These are phyloP conservation scores for Pavo muticus DNA, from an alignment of 2,113 vertebrate species.

Conservation along the genomic window DNA sequence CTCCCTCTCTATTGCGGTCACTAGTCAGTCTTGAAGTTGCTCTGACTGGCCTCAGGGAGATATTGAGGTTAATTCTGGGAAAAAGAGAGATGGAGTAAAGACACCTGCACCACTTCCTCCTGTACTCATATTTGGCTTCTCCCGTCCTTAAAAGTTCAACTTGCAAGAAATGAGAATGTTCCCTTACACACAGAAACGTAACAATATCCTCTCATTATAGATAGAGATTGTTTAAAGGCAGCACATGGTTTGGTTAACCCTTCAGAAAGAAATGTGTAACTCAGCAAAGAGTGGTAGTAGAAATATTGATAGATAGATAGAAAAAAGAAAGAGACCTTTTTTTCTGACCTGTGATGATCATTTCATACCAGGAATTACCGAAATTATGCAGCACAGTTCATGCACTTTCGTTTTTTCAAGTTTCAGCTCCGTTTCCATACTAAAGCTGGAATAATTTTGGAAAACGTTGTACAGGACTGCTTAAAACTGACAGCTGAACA, in stretches of 20 bases:
- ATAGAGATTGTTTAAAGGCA: neutral
- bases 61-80: neutral
- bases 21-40: neutral
- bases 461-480: neutral
- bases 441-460: neutral
- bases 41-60: neutral
- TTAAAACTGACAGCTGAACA: neutral
- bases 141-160: neutral
- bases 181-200: neutral
- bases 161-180: neutral
- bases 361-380: neutral
- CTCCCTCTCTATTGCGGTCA: neutral
- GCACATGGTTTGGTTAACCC: neutral
- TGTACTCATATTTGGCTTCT: neutral
- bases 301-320: neutral
- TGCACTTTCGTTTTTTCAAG: neutral
- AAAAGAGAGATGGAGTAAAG: neutral
- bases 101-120: neutral
- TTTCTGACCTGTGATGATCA: neutral
- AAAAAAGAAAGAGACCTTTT: neutral
- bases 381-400: neutral
- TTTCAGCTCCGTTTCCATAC: neutral
- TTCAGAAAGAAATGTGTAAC: neutral
- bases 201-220: neutral
- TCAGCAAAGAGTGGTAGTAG: neutral